Conservation (phyloP, 2,113 vertebrate genomes). For the Hypanus sabinus region DNA sequence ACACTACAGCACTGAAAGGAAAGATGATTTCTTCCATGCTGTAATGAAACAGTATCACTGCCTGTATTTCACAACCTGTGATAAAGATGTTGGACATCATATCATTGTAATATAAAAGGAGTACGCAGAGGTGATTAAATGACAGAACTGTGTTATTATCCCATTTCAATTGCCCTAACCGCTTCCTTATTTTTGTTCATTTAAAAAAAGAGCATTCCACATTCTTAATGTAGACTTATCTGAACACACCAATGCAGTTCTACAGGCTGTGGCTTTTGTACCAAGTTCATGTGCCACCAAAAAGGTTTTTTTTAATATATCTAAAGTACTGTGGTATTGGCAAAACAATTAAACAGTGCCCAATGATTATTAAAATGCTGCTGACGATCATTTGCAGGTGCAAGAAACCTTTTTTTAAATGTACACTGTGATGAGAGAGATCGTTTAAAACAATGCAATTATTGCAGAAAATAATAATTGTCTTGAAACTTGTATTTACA, state of each 20-base stretch:
- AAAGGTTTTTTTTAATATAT: background rate
- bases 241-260: slow-evolving; percentile 24
- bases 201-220: background rate
- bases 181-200: background rate
- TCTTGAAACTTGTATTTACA: background rate
- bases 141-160: slow-evolving; percentile 9
- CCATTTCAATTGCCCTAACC: slow-evolving; percentile 14
- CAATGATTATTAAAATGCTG: background rate
- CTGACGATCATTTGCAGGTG: background rate
- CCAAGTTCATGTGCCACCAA: background rate
- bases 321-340: background rate
- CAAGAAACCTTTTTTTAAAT: background rate
- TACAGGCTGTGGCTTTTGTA: background rate
- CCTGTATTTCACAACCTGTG: slow-evolving; percentile 27
- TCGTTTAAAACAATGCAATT: background rate
- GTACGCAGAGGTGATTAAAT: slow-evolving; percentile 26
- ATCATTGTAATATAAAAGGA: slow-evolving; percentile 11
- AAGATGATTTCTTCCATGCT: background rate
- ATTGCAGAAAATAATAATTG: background rate
- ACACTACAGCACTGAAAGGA: background rate
- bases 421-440: background rate
- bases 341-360: background rate
- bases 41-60: slow-evolving; percentile 28
- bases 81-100: slow-evolving; percentile 13
- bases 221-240: slow-evolving; percentile 17